A percentile compares a stretch with the other conserved stretches of the same genome.
Evolutionary conservation across 2,797 vertebrate species (phyloP).

Genomic region (Semotilus atromaculatus): DNA sequence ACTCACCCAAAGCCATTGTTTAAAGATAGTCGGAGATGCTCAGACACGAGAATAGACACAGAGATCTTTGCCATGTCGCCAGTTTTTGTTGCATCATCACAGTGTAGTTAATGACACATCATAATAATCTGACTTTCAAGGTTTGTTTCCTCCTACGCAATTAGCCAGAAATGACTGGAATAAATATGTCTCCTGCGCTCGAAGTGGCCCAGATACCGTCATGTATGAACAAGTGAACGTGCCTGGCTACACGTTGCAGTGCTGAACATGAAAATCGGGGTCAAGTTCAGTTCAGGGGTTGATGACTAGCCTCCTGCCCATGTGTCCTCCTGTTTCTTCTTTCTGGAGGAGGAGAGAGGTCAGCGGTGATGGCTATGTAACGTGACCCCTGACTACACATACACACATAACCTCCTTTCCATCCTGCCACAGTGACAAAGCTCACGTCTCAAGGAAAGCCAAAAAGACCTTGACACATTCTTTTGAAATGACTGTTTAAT

Average conservation of each 20-base stretch:
- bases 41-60: conserved; percentile 60
- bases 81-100: conserved; percentile 55
- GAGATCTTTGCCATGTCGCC: conserved; percentile 48
- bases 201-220: neutral
- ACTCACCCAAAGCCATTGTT: conserved; percentile 61
- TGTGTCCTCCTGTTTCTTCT: conserved; percentile 72
- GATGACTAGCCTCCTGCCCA: conserved; percentile 38
- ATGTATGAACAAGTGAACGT: conserved; percentile 31
- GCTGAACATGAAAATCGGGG: conserved; percentile 39
- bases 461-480: conserved; percentile 6
- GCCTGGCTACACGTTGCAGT: conserved; percentile 1
- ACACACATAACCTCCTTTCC: conserved; percentile 56
- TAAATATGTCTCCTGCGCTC: neutral
- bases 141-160: conserved; percentile 1
- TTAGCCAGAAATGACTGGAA: neutral
- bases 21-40: conserved; percentile 64
- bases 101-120: conserved; percentile 2
- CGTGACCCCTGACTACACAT: conserved; percentile 61
- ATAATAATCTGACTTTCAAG: conserved; percentile 5
- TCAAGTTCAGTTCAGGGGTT: conserved; percentile 40
- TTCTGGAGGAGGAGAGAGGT: conserved; percentile 57
- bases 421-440: conserved; percentile 54
- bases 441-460: conserved; percentile 55
- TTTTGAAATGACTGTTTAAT: conserved; percentile 33
- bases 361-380: conserved; percentile 70